phyloP scores from a whole-genome alignment of 2,113 vertebrate species.

The Stomatorhinus ivindoensis region DNA sequence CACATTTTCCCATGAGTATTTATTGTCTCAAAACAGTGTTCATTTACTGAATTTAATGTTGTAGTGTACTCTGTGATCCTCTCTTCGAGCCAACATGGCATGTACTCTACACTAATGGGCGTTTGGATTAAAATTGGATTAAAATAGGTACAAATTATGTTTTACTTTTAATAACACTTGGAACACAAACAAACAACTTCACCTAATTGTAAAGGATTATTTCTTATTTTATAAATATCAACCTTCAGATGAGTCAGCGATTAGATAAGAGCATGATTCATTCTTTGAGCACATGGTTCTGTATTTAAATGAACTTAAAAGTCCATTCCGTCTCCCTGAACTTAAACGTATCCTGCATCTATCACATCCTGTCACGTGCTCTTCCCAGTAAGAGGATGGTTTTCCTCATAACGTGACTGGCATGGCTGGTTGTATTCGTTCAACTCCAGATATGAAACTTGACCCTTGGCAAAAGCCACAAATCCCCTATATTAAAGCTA shows the following conservation, averaged over 20 bases:
- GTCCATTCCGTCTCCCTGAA: neutral
- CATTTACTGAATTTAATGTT: neutral
- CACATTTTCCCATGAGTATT: neutral
- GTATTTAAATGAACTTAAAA: neutral
- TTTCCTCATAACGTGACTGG: neutral
- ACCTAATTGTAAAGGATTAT: neutral
- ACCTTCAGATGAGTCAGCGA: neutral
- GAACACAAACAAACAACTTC: neutral
- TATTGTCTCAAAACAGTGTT: neutral
- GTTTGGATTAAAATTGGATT: neutral
- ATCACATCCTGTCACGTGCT: neutral
- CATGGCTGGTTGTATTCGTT: neutral
- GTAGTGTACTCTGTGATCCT: neutral
- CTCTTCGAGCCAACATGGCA: neutral
- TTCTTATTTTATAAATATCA: neutral
- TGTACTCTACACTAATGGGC: neutral
- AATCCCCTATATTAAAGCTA: neutral
- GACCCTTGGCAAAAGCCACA: neutral
- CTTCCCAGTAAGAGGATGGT: neutral
- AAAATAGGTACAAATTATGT: slow-evolving; percentile 2
- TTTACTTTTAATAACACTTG: slow-evolving; percentile 4
- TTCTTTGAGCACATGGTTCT: neutral
- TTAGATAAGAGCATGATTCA: slow-evolving; percentile 9
- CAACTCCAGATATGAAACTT: neutral
- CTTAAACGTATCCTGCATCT: neutral